Evolutionary conservation across 2,797 vertebrate species (phyloP).

Genomic region (Heterohyrax brucei): DNA sequence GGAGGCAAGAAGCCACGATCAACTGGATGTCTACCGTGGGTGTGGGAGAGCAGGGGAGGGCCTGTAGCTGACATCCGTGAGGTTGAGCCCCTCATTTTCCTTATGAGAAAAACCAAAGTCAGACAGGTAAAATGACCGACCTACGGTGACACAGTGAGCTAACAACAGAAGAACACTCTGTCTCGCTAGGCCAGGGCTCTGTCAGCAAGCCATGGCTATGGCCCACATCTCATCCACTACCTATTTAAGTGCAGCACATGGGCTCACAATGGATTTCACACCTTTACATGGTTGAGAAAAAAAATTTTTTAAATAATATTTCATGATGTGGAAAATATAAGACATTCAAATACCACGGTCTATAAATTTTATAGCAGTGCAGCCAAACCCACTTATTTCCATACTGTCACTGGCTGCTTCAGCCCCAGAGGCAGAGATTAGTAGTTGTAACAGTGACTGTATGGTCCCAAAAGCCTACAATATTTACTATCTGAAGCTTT

Average conservation of each 20-base stretch:
- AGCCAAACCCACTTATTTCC: accelerated
- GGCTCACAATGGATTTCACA: neutral
- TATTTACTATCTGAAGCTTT: neutral
- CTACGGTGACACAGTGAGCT: neutral
- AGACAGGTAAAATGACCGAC: neutral
- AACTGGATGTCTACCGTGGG: neutral
- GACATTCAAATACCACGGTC: no score
- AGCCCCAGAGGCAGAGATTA: no score
- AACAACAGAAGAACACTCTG: neutral
- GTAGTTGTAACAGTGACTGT: no score
- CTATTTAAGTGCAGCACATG: neutral
- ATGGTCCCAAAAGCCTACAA: accelerated
- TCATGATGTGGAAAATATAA: neutral
- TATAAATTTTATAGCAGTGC: neutral
- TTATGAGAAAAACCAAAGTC: neutral
- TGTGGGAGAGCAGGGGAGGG: accelerated
- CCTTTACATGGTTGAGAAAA: neutral
- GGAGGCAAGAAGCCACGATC: neutral
- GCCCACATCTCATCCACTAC: neutral
- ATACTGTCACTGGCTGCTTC: accelerated
- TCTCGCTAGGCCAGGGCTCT: neutral
- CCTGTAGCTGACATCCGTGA: accelerated
- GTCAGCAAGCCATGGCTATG: neutral
- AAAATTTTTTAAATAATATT: neutral
- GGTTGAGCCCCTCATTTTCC: neutral